Percentiles rank a stretch among this genome's conserved stretches.
phyloP scores from a whole-genome alignment of 2,797 vertebrate species.

The Fringilla coelebs region DNA sequence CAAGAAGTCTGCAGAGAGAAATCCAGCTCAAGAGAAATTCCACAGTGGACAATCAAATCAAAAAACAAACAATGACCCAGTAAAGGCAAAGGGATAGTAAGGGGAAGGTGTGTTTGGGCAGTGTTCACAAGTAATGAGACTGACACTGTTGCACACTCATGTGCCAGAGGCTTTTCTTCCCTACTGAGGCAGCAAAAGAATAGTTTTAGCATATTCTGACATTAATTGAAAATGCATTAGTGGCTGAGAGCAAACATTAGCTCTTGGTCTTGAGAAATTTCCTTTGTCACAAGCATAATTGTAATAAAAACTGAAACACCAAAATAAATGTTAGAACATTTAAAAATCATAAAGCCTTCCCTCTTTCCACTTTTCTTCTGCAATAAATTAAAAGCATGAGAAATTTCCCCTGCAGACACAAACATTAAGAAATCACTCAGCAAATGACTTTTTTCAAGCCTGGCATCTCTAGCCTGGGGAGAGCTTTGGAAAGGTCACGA shows the following conservation, averaged over 20 bases:
- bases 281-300: not conserved
- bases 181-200: not conserved
- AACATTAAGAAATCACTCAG: constrained; percentile 22
- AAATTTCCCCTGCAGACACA: not conserved
- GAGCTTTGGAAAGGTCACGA: constrained; percentile 19
- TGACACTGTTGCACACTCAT: not conserved
- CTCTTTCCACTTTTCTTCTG: constrained; percentile 3
- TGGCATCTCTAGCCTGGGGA: constrained; percentile 17
- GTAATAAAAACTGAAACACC: constrained; percentile 21
- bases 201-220: not conserved
- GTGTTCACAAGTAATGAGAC: not conserved
- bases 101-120: not conserved
- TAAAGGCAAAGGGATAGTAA: not conserved
- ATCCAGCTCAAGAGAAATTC: not conserved
- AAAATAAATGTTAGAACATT: constrained; percentile 19
- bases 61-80: too few species aligned
- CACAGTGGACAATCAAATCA: not conserved
- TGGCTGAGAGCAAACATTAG: constrained; percentile 10
- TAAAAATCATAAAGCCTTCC: constrained; percentile 17
- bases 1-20: not conserved
- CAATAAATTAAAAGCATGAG: constrained; percentile 2
- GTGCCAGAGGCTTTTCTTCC: not conserved
- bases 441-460: constrained; percentile 23
- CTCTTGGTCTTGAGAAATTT: constrained; percentile 3
- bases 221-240: not conserved